A percentile compares a stretch with the other conserved stretches of the same genome.
These are phyloP conservation scores for Automeris io DNA, from an alignment of 2,888 invertebrate genomes.

Conservation along the genomic window DNA sequence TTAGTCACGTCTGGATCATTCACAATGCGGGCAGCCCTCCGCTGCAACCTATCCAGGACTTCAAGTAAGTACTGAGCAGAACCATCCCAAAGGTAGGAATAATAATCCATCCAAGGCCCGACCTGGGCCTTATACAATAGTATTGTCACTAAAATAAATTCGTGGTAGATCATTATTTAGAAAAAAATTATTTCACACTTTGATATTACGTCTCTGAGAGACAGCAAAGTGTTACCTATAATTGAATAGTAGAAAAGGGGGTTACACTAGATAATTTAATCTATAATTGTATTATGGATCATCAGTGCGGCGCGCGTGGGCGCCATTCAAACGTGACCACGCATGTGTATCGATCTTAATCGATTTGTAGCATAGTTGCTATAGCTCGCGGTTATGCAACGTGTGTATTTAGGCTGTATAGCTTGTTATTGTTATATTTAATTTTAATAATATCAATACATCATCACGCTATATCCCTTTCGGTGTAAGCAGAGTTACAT, in stretches of 20 bases:
- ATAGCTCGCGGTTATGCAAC: slow-evolving; percentile 41
- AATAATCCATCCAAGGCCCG: too few relatives aligned
- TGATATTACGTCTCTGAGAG: not conserved
- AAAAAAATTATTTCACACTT: too few relatives aligned
- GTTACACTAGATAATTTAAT: slow-evolving; percentile 24
- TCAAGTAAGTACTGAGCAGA: too few relatives aligned
- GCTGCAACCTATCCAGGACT: too few relatives aligned
- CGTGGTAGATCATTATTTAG: too few relatives aligned
- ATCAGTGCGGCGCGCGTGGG: slow-evolving; percentile 66
- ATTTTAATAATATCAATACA: not conserved
- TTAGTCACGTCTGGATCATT: too few relatives aligned
- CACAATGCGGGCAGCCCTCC: too few relatives aligned
- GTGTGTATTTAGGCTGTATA: slow-evolving; percentile 26
- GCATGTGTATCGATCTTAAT: slow-evolving; percentile 66
- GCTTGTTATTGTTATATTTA: slow-evolving; percentile 3
- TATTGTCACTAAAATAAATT: too few relatives aligned
- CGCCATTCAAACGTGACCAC: slow-evolving; percentile 66
- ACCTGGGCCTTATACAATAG: too few relatives aligned
- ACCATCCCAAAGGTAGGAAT: too few relatives aligned
- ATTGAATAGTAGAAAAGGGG: not conserved
- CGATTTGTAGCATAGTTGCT: slow-evolving; percentile 59
- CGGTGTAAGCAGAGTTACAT: too few relatives aligned
- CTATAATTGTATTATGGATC: slow-evolving; percentile 73
- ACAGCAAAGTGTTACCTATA: not conserved
- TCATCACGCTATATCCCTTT: too few relatives aligned